Evolutionary conservation across 2,888 invertebrate genomes (phyloP).

Genomic region (Dynastes maya): DNA sequence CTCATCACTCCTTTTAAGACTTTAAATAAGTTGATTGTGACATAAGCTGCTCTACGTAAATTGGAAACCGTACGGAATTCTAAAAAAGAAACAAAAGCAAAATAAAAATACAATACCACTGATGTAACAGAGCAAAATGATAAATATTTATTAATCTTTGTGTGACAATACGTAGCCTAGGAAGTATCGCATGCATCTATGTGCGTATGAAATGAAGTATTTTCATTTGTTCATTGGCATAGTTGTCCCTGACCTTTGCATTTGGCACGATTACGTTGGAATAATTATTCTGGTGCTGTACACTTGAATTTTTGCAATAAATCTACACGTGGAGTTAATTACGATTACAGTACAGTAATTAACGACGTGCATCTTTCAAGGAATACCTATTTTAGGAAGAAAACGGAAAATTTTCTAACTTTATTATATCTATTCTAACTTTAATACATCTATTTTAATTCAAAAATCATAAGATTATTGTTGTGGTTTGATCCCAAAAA

Average conservation of each 20-base stretch:
- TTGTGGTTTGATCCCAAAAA: neutral
- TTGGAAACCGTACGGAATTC: slow-evolving; percentile 20
- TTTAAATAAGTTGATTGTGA: neutral
- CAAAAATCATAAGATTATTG: no score
- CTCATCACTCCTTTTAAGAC: no score
- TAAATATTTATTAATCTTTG: slow-evolving; percentile 38
- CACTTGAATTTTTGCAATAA: neutral
- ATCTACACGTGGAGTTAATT: no score
- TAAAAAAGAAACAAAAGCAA: slow-evolving; percentile 18
- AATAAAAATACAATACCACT: slow-evolving; percentile 37
- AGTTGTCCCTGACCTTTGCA: slow-evolving; percentile 19
- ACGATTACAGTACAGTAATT: no score
- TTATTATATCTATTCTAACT: no score
- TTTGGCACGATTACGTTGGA: slow-evolving; percentile 20
- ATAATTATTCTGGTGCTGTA: slow-evolving; percentile 14
- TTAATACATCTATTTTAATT: no score
- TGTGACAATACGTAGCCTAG: slow-evolving; percentile 12
- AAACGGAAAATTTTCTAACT: no score
- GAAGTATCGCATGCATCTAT: slow-evolving; percentile 19
- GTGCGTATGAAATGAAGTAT: slow-evolving; percentile 12
- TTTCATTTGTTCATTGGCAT: slow-evolving; percentile 5
- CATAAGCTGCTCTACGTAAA: slow-evolving; percentile 1
- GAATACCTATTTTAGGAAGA: no score
- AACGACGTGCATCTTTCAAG: no score
- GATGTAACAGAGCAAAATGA: slow-evolving; percentile 30